Evolutionary conservation across 2,888 invertebrate species (phyloP), one percentile per base, ranked within the genome.

Genomic region (Sicus ferrugineus): DNA sequence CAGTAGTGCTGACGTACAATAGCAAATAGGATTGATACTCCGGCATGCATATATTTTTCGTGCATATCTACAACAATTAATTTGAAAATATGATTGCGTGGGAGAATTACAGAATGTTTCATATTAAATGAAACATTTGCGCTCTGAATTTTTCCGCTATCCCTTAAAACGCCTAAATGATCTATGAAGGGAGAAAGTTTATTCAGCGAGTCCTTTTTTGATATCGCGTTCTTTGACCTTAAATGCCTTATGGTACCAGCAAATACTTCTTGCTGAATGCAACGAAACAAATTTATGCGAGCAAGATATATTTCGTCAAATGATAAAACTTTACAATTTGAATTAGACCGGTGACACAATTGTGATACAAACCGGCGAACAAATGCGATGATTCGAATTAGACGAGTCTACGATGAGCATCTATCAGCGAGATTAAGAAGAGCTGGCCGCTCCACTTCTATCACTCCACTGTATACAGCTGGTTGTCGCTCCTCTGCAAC

Each of bases 1-100:
- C 74, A 75, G 19, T 72, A 73, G 14, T 68, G 19, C 30, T 74
- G 70, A 3, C 72, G 71, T 3, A 72, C 46, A n/a, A 74, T 75
- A 0, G 72, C 70, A 38, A 73, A 74, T 2, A 74, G 56, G 56
- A 69, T 61, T 11, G 73, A 70, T 1, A 73, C 71, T 0, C 72
- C 73, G 31, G 66, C 61, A 52, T 72, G 71, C 5, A 68, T 21
- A 30, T 70, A 30, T n/a, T 21, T 52, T 52, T 38, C 23, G 34
- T 74, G 70, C 19, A 61, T 16, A 14, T 71, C 70, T 1, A 26
- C 7, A 6, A 70, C 50, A 5, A 74, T 69, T 1, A 74, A 61
- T 7, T 30, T 11, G 0, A 70, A 62, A 0, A 72, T 58, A 19
- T 54, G 61, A 31, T 69, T 67, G 0, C 61, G 19, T 1, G 70